Conservation (phyloP, 35 echinoderm and acorn worm genomes). For the Amphiura filiformis region DNA sequence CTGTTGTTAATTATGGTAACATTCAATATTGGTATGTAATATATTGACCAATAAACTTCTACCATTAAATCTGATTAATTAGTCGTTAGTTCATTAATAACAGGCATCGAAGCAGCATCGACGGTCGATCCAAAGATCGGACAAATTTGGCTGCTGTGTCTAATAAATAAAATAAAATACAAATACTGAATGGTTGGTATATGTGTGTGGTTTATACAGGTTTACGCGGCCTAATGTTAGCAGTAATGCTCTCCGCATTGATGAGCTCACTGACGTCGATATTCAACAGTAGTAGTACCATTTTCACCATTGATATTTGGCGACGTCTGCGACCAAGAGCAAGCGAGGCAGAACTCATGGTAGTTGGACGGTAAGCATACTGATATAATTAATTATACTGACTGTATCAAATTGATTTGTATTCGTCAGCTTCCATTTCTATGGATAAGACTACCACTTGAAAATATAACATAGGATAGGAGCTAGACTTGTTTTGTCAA, state of each 20-base stretch:
- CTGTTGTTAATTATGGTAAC: no score
- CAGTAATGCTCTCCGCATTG: constrained; percentile 79
- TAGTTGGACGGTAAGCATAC: constrained; percentile 74
- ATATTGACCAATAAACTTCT: no score
- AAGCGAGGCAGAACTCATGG: constrained; percentile 74
- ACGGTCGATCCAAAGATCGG: no score
- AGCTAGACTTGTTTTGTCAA: neutral
- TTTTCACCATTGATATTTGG: constrained; percentile 96
- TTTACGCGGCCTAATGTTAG: constrained; percentile 80
- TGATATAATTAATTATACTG: no score
- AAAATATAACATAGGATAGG: neutral
- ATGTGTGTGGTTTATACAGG: no score
- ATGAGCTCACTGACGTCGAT: constrained; percentile 93
- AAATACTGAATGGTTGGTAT: no score
- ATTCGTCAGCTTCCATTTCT: neutral
- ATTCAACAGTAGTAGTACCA: constrained; percentile 91
- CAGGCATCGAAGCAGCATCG: no score
- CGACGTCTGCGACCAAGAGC: constrained; percentile 50
- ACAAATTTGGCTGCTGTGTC: no score
- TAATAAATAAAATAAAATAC: no score
- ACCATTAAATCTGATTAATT: no score
- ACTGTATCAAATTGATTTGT: neutral
- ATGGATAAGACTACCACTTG: neutral
- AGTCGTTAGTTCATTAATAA: no score
- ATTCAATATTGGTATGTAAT: no score